Evolutionary conservation across 2,113 vertebrate species (phyloP), one percentile per base, ranked within the genome.

Genomic region (Dipodomys spectabilis): DNA sequence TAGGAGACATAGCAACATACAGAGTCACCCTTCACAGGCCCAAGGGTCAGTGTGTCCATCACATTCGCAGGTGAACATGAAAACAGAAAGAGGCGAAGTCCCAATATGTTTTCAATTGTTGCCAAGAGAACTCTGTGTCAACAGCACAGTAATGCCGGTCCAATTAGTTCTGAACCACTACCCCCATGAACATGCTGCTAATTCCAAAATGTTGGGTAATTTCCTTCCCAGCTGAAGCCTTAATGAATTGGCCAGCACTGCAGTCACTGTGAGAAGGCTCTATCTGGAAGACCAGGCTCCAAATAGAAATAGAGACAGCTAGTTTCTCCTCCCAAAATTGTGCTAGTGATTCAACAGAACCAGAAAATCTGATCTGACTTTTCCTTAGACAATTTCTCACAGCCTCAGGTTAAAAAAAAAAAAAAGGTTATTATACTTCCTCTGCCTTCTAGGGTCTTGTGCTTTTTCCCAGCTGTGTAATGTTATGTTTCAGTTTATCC

Each of bases 101-200:
- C 94, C 73, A 65, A 60, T 74, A 71, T 69, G 62, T 84, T 95
- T 85, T 73, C 64, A 90, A 13, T 82, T 84, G 68, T 94, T 81
- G 2, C 44, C 81, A 80, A 15, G 65, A 95, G 89, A 95, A 75
- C 69, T 73, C 44, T 86, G 6, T 60, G 30, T 77, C 44, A 39
- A 35, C 91, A 72, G 20, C 64, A 86, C 15, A 71, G 0, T 67
- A 91, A 89, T 73, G 83, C 72, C 60, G 53, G 39, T 69, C 73
- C 81, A 94, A 62, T 64, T 86, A 86, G 11, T 92, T 96, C 85
- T 95, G 71, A 92, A 93, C 62, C 64, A 91, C 77, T 64, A 30
- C 87, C 77, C 64, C 57, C 84, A 71, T 20, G 25, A 94, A 69
- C 68, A 91, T 12, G 49, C 32, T 86, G 23, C 91, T 94, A 87